A percentile compares a stretch with the other conserved stretches of the same genome.
Evolutionary conservation across 2,888 invertebrate genomes (phyloP).

Genomic region (Acheta domesticus): DNA sequence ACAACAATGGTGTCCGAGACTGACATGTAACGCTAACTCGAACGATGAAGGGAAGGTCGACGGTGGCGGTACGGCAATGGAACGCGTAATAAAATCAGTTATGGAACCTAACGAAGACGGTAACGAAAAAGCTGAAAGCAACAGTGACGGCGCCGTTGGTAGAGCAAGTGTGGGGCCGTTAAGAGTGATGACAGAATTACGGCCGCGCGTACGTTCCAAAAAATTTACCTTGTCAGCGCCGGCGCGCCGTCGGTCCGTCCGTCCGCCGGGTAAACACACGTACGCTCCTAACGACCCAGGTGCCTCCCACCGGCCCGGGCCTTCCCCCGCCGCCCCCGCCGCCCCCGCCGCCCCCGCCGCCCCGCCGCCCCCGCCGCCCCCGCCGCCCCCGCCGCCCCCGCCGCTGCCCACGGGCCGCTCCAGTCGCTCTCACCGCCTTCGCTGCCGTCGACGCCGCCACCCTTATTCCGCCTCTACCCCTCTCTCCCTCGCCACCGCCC

Average conservation of each 20-base stretch:
- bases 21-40: too few relatives aligned
- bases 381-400: too few relatives aligned
- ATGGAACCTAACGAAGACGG: too few relatives aligned
- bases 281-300: not conserved
- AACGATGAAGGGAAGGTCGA: not conserved
- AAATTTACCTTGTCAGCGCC: constrained; percentile 9
- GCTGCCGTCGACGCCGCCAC: too few relatives aligned
- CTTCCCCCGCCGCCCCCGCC: not conserved
- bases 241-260: not conserved
- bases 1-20: too few relatives aligned
- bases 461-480: not conserved
- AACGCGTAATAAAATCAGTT: not conserved
- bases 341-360: too few relatives aligned
- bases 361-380: too few relatives aligned
- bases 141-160: not conserved
- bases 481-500: not conserved
- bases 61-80: not conserved
- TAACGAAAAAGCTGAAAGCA: not conserved
- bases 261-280: not conserved
- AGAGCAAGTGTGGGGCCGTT: not conserved
- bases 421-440: too few relatives aligned
- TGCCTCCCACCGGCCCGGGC: not conserved
- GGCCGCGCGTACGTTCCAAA: not conserved
- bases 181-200: not conserved
- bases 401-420: too few relatives aligned